phyloP scores from a whole-genome alignment of 1,140 invertebrate species.

The Sinonovacula constricta region DNA sequence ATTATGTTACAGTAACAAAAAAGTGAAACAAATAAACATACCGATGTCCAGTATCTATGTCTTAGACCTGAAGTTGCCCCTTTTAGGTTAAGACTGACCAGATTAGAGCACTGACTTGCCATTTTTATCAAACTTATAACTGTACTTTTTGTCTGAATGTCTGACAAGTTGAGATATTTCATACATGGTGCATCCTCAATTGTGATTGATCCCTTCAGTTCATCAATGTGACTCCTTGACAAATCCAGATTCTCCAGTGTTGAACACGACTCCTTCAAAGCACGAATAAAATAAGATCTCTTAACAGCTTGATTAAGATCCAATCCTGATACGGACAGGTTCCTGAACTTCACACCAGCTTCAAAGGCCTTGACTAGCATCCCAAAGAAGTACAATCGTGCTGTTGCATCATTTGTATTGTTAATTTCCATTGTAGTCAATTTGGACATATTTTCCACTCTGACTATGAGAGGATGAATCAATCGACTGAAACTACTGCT shows the following conservation, averaged over 20 bases:
- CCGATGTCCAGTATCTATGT: conserved; percentile 30
- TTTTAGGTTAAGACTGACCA: conserved; percentile 44
- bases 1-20: background rate
- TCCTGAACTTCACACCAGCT: conserved; percentile 24
- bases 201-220: conserved; percentile 14
- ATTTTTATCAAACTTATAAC: conserved; percentile 18
- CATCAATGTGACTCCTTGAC: conserved; percentile 27
- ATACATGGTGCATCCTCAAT: conserved; percentile 20
- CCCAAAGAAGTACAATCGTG: conserved; percentile 43
- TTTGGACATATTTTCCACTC: conserved; percentile 27
- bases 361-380: conserved; percentile 41
- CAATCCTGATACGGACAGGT: conserved; percentile 38
- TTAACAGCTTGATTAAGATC: conserved; percentile 21
- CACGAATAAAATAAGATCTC: conserved; percentile 9
- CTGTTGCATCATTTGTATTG: conserved; percentile 38
- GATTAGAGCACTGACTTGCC: conserved; percentile 29
- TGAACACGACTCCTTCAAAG: conserved; percentile 32
- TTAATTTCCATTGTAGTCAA: conserved; percentile 46
- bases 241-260: conserved; percentile 37
- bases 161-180: conserved; percentile 39
- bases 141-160: conserved; percentile 18
- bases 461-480: conserved; percentile 45
- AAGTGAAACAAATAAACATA: background rate
- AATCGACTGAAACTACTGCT: no score
- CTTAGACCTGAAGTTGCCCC: conserved; percentile 31